A percentile compares a stretch with the other conserved stretches of the same genome.
These are phyloP conservation scores for Sylvilagus bachmani DNA, from an alignment of 2,113 vertebrate genomes.

Conservation along the genomic window DNA sequence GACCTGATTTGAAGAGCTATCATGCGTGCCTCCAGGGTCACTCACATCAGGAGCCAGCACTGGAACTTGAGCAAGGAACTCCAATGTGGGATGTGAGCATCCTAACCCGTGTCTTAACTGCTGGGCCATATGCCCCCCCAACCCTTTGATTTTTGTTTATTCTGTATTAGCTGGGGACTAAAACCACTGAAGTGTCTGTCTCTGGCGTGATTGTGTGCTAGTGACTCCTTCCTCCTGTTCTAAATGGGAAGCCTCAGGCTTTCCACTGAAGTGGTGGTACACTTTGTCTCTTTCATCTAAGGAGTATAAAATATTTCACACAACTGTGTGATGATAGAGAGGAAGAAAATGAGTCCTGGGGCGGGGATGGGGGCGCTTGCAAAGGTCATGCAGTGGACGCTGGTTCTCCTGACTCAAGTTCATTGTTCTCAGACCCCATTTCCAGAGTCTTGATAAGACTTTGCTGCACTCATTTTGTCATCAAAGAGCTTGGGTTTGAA, in stretches of 20 bases:
- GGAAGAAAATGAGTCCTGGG: background rate
- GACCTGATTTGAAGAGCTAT: no score
- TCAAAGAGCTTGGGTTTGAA: constrained; percentile 71
- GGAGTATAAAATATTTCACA: constrained; percentile 56
- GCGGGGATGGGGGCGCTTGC: no score
- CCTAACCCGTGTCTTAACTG: no score
- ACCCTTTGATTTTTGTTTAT: no score
- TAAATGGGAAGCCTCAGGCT: constrained; percentile 52
- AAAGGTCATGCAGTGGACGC: constrained; percentile 22
- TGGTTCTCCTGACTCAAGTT: constrained; percentile 11
- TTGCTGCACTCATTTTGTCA: constrained; percentile 72
- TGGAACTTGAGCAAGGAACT: no score
- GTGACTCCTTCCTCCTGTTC: background rate
- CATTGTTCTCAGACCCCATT: constrained; percentile 69
- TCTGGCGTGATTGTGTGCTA: background rate
- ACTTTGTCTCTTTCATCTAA: constrained; percentile 72
- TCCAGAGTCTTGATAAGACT: constrained; percentile 69
- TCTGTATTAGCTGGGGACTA: background rate
- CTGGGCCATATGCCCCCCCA: no score
- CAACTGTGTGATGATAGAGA: constrained; percentile 19
- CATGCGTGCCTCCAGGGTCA: no score
- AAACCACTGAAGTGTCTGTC: constrained; percentile 27
- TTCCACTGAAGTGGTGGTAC: constrained; percentile 48
- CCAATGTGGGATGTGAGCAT: no score
- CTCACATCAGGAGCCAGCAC: no score